These are phyloP conservation scores for Pteria penguin DNA, from an alignment of 2,888 invertebrate genomes.

Conservation along the genomic window DNA sequence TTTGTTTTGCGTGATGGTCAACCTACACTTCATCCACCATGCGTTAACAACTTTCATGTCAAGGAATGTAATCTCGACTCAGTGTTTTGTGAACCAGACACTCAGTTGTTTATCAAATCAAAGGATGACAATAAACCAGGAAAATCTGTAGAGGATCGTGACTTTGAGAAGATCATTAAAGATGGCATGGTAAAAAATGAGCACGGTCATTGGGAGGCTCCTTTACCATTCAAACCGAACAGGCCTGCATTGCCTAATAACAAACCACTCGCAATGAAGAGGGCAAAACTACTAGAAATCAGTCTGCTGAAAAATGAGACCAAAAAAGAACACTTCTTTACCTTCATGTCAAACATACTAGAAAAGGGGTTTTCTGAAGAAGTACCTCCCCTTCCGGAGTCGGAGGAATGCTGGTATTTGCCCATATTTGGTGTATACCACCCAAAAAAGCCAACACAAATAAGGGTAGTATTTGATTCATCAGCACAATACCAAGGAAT, in stretches of 20 bases:
- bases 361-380: neutral
- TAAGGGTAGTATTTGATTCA: neutral
- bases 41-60: constrained; percentile 21
- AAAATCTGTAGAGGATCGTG: constrained; percentile 18
- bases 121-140: constrained; percentile 25
- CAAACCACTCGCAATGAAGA: constrained; percentile 3
- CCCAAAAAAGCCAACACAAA: constrained; percentile 8
- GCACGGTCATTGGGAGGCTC: constrained; percentile 1
- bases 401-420: constrained; percentile 16
- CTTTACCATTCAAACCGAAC: neutral
- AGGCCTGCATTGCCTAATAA: constrained; percentile 22
- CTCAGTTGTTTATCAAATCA: neutral
- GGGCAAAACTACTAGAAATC: constrained; percentile 12
- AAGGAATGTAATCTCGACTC: constrained; percentile 17
- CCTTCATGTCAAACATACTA: constrained; percentile 9
- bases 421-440: constrained; percentile 13
- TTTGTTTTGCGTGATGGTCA: constrained; percentile 28
- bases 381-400: neutral
- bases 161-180: neutral
- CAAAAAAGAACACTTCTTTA: neutral
- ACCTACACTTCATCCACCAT: constrained; percentile 23
- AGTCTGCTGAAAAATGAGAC: constrained; percentile 5
- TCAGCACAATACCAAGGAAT: neutral
- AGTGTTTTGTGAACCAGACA: constrained; percentile 1
- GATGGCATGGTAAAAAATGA: neutral